Evolutionary conservation across 2,113 vertebrate species (phyloP), one percentile per base, ranked within the genome.

Genomic region (Galemys pyrenaicus): DNA sequence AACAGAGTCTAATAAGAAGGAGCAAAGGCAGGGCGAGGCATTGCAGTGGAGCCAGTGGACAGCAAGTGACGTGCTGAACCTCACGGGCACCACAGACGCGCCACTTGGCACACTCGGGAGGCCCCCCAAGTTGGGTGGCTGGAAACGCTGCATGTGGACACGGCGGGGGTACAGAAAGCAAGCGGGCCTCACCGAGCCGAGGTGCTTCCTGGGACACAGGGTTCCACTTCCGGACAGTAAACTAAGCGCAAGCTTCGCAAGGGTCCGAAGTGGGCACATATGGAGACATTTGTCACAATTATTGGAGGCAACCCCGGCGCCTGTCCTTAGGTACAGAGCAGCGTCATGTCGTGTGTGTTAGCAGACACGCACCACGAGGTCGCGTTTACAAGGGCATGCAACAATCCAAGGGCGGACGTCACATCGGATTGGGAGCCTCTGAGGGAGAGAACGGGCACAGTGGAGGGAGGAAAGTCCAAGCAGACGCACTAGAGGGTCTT

Each of bases 21-120:
- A 41, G 64, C 22, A 6, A 37, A 13, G 65, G 26, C 12, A 19
- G 0, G 0, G 51, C 0, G 3, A 9, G 73, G 54, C 15, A 1
- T 5, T 22, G 22, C 15, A 37, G 41, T 79, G 35, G 32, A 71
- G 56, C 22, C 64, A 6, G 35, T 8, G 44, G 22, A 58, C 4
- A n/a, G n/a, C 70, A 70, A n/a, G 51, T 15, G 73, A 41, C 5
- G 24, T 28, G 26, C 15, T 3, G 79, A 20, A 24, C 24, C 65
- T 73, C 39, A 6, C 39, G 0, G 5, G 65, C 22, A 49, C 64
- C 64, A 46, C 56, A 73, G 54, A 58, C 0, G 1, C 62, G 56
- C 78, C 35, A 41, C 19, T 13, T 2, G 13, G 67, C 35, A 30
- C 68, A 54, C 22, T 22, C 35, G 2, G 24, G 24, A 62, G 41